Percentiles rank a stretch among this genome's conserved stretches.
phyloP scores from a whole-genome alignment of 2,113 vertebrate genomes.

The Raphicerus campestris region DNA sequence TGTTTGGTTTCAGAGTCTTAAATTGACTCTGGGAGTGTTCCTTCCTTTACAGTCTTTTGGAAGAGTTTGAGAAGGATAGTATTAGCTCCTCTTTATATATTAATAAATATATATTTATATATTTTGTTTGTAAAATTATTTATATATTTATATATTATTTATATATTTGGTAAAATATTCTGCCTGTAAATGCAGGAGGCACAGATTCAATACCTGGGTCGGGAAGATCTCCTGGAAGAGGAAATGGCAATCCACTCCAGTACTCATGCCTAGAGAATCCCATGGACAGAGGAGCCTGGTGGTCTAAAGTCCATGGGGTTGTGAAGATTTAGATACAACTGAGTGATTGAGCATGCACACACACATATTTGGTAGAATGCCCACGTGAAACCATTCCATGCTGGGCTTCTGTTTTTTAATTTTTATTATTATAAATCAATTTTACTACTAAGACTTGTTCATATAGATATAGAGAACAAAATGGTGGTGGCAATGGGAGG shows the following conservation, averaged over 20 bases:
- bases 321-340: neutral
- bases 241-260: neutral
- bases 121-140: neutral
- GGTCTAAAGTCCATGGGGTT: neutral
- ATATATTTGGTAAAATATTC: neutral
- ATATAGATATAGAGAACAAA: neutral
- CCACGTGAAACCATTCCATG: too few relatives aligned
- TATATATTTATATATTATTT: neutral
- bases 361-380: neutral
- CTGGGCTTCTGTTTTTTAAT: neutral
- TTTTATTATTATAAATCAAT: neutral
- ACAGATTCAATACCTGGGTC: fast-evolving
- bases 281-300: neutral
- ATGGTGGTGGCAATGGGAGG: neutral
- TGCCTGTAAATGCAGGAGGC: neutral
- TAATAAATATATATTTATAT: neutral
- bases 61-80: neutral
- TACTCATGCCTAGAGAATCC: neutral
- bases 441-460: neutral
- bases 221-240: neutral
- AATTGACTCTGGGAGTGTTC: neutral
- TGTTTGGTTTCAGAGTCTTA: neutral
- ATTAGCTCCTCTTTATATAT: neutral
- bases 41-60: neutral
- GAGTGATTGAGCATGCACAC: neutral